Percentiles rank a stretch among this genome's conserved stretches.
phyloP scores from a whole-genome alignment of 2,113 vertebrate genomes.

The Podocnemis expansa region DNA sequence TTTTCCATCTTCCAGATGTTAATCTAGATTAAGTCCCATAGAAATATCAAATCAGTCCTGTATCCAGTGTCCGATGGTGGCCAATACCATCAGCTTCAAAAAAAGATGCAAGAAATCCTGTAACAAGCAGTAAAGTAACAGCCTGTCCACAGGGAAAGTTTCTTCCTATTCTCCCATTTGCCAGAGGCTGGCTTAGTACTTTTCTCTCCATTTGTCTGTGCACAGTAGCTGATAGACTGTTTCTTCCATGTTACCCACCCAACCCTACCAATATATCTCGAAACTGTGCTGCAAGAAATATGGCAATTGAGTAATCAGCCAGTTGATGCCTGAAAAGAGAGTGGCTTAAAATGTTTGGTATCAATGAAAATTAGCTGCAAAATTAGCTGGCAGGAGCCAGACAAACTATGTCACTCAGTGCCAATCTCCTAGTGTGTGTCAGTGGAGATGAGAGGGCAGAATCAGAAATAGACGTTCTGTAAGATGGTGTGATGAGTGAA shows the following conservation, averaged over 20 bases:
- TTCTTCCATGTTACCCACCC: neutral
- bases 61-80: neutral
- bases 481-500: neutral
- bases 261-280: neutral
- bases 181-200: neutral
- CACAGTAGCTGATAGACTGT: neutral
- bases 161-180: neutral
- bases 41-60: neutral
- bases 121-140: neutral
- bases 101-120: neutral
- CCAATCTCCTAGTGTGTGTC: neutral
- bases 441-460: neutral
- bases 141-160: neutral
- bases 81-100: neutral
- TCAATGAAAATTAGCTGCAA: neutral
- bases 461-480: neutral
- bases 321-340: neutral
- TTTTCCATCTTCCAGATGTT: neutral
- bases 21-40: neutral
- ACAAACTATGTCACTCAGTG: neutral
- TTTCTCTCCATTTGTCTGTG: neutral
- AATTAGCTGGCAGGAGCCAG: neutral
- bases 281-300: neutral
- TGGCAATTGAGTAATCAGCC: neutral
- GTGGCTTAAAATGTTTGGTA: neutral